Evolutionary conservation across 2,888 invertebrate genomes (phyloP).

Genomic region (Euplexia lucipara): DNA sequence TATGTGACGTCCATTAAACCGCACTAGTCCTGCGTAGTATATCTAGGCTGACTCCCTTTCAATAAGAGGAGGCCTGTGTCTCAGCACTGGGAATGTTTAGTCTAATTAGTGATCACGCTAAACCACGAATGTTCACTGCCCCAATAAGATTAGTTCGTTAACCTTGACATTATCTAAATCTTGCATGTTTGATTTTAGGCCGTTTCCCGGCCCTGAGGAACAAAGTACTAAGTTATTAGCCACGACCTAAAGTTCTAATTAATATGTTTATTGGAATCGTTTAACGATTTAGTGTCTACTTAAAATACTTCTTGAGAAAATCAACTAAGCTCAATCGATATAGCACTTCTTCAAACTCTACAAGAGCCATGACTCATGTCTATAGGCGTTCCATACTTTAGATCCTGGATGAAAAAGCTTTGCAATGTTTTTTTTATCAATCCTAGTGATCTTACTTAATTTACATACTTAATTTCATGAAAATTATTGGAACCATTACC

Average conservation of each 20-base stretch:
- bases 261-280: background rate
- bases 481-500: too few species aligned
- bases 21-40: too few species aligned
- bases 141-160: conserved; percentile 42
- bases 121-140: conserved; percentile 40
- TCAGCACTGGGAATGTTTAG: too few species aligned
- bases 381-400: too few species aligned
- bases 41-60: too few species aligned
- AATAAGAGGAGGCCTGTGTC: too few species aligned
- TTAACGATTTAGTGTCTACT: background rate
- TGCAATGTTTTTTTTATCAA: too few species aligned
- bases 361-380: too few species aligned
- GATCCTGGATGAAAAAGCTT: too few species aligned
- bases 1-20: too few species aligned
- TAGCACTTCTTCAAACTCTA: background rate
- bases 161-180: conserved; percentile 35
- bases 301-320: background rate
- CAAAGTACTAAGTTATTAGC: conserved; percentile 3
- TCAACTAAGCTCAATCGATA: background rate
- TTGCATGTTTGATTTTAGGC: conserved; percentile 4
- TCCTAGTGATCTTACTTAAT: too few species aligned
- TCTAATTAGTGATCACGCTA: background rate
- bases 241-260: conserved; percentile 19
- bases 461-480: too few species aligned
- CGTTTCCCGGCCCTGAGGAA: background rate